Percentiles rank a stretch among this genome's conserved stretches.
Evolutionary conservation across 1,140 invertebrate genomes (phyloP).

Genomic region (Pygmarrhopalites habei): DNA sequence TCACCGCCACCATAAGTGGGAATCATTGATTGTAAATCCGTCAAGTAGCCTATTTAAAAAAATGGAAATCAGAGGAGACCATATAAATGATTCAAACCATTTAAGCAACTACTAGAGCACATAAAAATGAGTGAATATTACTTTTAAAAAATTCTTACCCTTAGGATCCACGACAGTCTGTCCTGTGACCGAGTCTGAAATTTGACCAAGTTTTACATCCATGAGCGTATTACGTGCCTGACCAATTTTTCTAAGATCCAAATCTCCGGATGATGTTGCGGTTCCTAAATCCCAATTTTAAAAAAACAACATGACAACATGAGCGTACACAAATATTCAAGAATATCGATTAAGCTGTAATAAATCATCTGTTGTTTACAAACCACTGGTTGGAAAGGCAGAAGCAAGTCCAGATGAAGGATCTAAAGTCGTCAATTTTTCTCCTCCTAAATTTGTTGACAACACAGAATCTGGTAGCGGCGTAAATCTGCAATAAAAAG

Average conservation of each 20-base stretch:
- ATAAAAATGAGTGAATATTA: too few species aligned
- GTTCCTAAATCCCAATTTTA: constrained; percentile 46
- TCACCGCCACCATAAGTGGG: constrained; percentile 96
- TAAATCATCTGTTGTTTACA: constrained; percentile 55
- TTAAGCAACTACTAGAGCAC: too few species aligned
- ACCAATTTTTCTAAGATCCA: constrained; percentile 97
- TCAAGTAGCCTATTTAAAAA: too few species aligned
- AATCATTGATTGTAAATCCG: constrained; percentile 97
- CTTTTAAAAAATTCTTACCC: too few species aligned
- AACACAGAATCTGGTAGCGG: constrained; percentile 94
- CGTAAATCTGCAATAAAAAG: constrained; percentile 60
- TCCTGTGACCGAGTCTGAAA: constrained; percentile 96
- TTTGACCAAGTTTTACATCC: constrained; percentile 97
- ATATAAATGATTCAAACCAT: too few species aligned
- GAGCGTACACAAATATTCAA: constrained; percentile 13
- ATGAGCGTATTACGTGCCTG: constrained; percentile 98
- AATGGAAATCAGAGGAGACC: too few species aligned
- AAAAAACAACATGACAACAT: not conserved
- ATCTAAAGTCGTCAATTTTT: constrained; percentile 73
- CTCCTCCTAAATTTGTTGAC: constrained; percentile 78
- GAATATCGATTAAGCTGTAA: not conserved
- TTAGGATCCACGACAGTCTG: constrained; percentile 99
- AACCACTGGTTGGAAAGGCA: constrained; percentile 64
- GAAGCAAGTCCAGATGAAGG: constrained; percentile 73
- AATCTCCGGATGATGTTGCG: constrained; percentile 74